These are phyloP conservation scores for Campylomormyrus tamandua DNA, from an alignment of 2,113 vertebrate species.

Conservation along the genomic window DNA sequence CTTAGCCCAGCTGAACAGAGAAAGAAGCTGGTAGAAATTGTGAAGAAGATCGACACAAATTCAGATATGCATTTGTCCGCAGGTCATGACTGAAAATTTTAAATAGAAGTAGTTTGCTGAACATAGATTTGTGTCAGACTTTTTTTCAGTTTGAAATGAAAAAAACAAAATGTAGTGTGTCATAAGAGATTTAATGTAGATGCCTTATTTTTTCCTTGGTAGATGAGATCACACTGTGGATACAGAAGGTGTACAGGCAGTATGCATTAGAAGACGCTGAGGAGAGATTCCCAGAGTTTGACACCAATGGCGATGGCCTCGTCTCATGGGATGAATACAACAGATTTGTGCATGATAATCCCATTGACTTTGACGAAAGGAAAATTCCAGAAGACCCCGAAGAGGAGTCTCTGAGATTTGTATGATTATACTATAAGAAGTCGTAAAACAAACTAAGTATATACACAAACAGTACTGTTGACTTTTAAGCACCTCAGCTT, in stretches of 20 bases:
- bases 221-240: constrained; percentile 91
- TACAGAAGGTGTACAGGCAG: constrained; percentile 84
- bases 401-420: constrained; percentile 83
- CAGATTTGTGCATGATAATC: constrained; percentile 71
- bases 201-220: constrained; percentile 27
- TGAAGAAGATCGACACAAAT: constrained; percentile 76
- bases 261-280: constrained; percentile 85
- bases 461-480: neutral
- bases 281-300: constrained; percentile 78
- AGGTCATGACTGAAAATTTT: constrained; percentile 50
- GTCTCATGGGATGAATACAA: constrained; percentile 92
- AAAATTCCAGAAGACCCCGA: constrained; percentile 73
- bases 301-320: constrained; percentile 68
- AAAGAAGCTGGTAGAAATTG: constrained; percentile 66
- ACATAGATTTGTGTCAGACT: neutral
- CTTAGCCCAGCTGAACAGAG: constrained; percentile 73
- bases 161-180: neutral
- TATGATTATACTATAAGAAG: constrained; percentile 42
- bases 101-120: neutral
- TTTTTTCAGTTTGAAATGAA: neutral
- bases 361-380: constrained; percentile 71
- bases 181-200: neutral
- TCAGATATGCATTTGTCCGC: constrained; percentile 67
- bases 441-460: neutral
- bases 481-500: neutral